These are phyloP conservation scores for Chymomyza costata DNA, from an alignment of 1,140 invertebrate genomes.

Conservation along the genomic window DNA sequence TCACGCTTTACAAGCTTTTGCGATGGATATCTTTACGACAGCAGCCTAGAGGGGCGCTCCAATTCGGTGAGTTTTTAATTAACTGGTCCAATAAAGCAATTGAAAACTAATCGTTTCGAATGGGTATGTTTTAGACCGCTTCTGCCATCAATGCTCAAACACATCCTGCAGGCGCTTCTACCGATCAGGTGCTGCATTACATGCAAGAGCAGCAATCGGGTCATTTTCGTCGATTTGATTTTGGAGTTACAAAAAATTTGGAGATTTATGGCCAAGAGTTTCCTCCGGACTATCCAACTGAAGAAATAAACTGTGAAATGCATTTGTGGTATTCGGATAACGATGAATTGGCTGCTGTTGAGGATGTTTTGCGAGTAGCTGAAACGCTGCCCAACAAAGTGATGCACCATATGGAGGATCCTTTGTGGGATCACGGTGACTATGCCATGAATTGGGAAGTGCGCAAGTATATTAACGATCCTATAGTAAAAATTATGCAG, in stretches of 20 bases:
- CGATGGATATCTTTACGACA: neutral
- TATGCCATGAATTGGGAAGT: conserved; percentile 64
- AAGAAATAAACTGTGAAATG: conserved; percentile 78
- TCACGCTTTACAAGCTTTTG: conserved; percentile 3
- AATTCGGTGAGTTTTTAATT: no score
- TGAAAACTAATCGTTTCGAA: no score
- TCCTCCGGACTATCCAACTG: conserved; percentile 78
- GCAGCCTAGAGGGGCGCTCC: conserved; percentile 2
- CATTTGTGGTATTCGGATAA: conserved; percentile 79
- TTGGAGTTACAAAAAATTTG: conserved; percentile 75
- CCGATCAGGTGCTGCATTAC: conserved; percentile 76
- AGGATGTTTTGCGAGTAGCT: conserved; percentile 79
- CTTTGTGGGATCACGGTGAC: conserved; percentile 80
- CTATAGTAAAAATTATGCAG: conserved; percentile 51
- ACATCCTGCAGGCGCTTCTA: conserved; percentile 76
- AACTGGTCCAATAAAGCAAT: no score
- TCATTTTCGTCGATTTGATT: conserved; percentile 74
- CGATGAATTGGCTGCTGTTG: conserved; percentile 77
- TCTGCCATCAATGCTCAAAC: no score
- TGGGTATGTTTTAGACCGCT: no score
- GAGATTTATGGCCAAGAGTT: conserved; percentile 71
- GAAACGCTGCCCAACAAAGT: conserved; percentile 49
- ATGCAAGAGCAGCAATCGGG: conserved; percentile 74
- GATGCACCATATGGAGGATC: conserved; percentile 76
- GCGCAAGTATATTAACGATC: conserved; percentile 46